Evolutionary conservation across 2,797 vertebrate genomes (phyloP), one percentile per base, ranked within the genome.

Genomic region (Micropoecilia bifurca): DNA sequence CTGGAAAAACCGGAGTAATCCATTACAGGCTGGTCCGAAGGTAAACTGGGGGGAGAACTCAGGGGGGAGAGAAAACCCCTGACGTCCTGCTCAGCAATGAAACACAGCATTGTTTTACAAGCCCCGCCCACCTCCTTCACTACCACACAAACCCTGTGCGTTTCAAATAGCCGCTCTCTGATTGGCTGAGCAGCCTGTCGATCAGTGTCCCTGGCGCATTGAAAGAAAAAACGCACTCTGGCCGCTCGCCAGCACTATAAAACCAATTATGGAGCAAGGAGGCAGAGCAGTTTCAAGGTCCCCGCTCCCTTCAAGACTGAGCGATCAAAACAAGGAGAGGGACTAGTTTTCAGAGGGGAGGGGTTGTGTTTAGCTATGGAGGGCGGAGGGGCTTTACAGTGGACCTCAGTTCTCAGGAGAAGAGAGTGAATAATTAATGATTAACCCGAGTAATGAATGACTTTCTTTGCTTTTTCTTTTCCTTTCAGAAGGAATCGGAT

Each of bases 101-200:
- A 98, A 96, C 96, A 84, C 92, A 95, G 97, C 97, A 97, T 98
- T 99, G 97, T 98, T 97, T 95, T 93, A 80, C 66, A 93, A 79
- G 85, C 88, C 92, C 96, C 96, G 92, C 97, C 97, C 91, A 80
- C 16, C 87, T 57, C 76, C 48, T 22, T 74, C 81, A 78, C 84
- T 57, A 68, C 84, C 82, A 76, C 80, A 91, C 66, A 91, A 89
- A 78, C 81, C 90, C 80, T 2, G 55, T 5, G 41, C 78, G 76
- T 78, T 84, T 41, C 1, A 39, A 30, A 63, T 6, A 76, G 36
- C 82, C 41, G 2, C n/a, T 2, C 0, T 18, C 36, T 79, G 91
- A 97, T 97, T 96, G 96, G 97, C 72, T 79, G 2, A 0, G 0
- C 2, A 0, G 3, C 0, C 71, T 88, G 96, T 93, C 97, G 84